These are phyloP conservation scores for Eretmochelys imbricata DNA, from an alignment of 2,113 vertebrate species.

Conservation along the genomic window DNA sequence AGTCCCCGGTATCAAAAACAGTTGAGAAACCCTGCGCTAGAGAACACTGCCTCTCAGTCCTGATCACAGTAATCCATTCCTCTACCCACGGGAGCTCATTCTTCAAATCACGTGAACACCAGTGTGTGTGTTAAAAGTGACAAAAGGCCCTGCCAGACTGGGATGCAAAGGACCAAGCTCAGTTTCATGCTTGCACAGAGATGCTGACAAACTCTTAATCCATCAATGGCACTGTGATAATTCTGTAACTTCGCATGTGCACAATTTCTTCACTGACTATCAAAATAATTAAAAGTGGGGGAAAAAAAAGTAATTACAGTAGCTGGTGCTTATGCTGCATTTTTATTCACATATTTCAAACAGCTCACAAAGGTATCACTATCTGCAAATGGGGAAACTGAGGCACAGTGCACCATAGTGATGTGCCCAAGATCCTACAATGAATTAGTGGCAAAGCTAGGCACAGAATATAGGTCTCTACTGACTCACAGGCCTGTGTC, in stretches of 20 bases:
- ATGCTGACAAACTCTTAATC: neutral
- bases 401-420: neutral
- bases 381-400: neutral
- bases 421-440: neutral
- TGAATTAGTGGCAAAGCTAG: neutral
- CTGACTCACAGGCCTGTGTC: neutral
- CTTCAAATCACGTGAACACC: neutral
- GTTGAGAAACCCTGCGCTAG: neutral
- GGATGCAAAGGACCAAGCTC: neutral
- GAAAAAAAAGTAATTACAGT: neutral
- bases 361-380: neutral
- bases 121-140: neutral
- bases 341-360: neutral
- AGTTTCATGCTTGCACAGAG: neutral
- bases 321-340: neutral
- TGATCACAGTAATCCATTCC: fast-evolving
- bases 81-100: neutral
- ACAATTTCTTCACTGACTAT: neutral
- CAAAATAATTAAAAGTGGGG: neutral
- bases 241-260: neutral
- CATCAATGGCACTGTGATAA: neutral
- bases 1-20: neutral
- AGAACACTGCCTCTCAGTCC: neutral
- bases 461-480: fast-evolving
- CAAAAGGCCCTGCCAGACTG: neutral